Conservation (phyloP, 2,888 invertebrate species). For the Nemurella pictetii region DNA sequence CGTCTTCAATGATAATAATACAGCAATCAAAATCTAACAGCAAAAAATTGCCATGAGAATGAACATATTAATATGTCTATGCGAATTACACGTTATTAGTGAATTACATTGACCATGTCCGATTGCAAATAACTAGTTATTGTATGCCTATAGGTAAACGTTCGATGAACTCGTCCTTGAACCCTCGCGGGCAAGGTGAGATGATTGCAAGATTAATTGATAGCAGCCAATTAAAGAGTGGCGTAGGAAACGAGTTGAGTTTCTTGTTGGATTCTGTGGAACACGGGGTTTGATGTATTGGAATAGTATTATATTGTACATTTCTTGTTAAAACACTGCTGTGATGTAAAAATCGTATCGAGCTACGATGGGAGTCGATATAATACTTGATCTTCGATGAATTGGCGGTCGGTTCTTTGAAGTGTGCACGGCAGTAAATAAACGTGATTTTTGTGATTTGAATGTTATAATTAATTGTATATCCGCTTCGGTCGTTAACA, state of each 20-base stretch:
- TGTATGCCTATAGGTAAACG: neutral
- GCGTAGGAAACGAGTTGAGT: neutral
- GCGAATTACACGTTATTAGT: neutral
- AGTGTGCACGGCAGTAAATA: no score
- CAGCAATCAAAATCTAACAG: neutral
- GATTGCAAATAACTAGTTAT: neutral
- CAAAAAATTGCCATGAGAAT: neutral
- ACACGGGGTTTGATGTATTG: neutral
- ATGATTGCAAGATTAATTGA: neutral
- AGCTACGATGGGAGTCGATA: no score
- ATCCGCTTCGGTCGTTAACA: no score
- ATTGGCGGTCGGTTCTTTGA: neutral
- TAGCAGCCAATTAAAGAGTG: neutral
- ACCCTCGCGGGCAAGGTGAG: neutral
- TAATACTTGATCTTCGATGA: neutral
- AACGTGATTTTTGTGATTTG: neutral
- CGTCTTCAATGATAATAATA: neutral
- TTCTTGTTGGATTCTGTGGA: neutral
- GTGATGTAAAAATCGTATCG: neutral
- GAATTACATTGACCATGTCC: neutral
- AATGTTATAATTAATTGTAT: neutral
- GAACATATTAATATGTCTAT: neutral
- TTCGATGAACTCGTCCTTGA: neutral
- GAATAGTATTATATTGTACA: no score
- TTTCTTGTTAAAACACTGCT: neutral